phyloP scores from a whole-genome alignment of 2,113 vertebrate genomes.

The Tetrax tetrax region DNA sequence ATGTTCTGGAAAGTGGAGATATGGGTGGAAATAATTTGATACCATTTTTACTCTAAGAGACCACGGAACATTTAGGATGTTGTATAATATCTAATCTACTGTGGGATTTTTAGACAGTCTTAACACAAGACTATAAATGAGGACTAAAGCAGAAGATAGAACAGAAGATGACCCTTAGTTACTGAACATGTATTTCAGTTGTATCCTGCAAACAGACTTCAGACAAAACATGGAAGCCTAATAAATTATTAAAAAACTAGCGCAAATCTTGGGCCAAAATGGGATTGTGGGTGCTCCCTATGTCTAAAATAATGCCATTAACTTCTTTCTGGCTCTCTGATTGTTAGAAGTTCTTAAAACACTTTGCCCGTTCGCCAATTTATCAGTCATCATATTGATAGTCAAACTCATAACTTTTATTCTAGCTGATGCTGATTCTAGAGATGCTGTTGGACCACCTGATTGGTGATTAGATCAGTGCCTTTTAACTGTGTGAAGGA shows the following conservation, averaged over 20 bases:
- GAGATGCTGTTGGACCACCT: neutral
- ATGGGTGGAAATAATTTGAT: neutral
- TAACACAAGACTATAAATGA: neutral
- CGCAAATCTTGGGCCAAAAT: neutral
- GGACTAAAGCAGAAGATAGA: neutral
- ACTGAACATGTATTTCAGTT: neutral
- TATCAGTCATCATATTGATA: neutral
- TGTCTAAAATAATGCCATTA: neutral
- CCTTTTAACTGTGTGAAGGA: neutral
- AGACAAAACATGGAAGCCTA: neutral
- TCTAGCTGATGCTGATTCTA: neutral
- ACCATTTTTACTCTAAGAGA: neutral
- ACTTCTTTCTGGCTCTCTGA: neutral
- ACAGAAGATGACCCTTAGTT: neutral
- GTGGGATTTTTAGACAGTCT: neutral
- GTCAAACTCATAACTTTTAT: neutral
- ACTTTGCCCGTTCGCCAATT: neutral
- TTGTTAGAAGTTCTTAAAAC: neutral
- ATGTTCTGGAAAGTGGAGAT: neutral
- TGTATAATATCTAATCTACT: neutral
- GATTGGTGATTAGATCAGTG: neutral
- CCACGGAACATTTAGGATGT: neutral
- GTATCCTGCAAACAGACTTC: neutral
- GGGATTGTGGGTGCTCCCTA: neutral
- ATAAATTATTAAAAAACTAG: neutral